These are phyloP conservation scores for Rhadinocentrus ornatus DNA, from an alignment of 2,797 vertebrate genomes.

Conservation along the genomic window DNA sequence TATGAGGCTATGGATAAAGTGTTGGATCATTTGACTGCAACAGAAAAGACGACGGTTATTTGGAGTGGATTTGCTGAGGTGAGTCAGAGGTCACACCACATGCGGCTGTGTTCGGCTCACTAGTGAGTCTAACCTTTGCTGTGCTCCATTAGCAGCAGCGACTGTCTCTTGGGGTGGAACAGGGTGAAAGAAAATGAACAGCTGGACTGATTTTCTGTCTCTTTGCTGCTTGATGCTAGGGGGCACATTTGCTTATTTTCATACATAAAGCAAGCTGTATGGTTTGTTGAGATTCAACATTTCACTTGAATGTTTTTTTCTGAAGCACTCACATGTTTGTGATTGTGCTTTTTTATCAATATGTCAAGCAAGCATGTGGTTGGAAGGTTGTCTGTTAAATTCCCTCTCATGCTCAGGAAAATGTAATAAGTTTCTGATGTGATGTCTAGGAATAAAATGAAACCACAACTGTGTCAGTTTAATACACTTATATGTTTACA, in stretches of 20 bases:
- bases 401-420: slow-evolving; percentile 14
- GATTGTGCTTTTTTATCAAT: slow-evolving; percentile 15
- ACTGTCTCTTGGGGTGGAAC: slow-evolving; percentile 42
- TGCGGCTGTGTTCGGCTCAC: slow-evolving; percentile 46
- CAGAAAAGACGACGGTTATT: slow-evolving; percentile 48
- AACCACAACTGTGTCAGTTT: too few species aligned
- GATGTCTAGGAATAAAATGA: too few species aligned
- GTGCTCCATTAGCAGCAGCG: slow-evolving; percentile 61
- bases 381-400: slow-evolving; percentile 44
- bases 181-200: slow-evolving; percentile 57
- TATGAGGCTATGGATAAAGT: slow-evolving; percentile 32
- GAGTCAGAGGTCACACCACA: slow-evolving; percentile 64
- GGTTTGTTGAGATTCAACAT: slow-evolving; percentile 40
- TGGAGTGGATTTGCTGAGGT: slow-evolving; percentile 64
- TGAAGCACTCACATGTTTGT: background rate
- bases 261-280: slow-evolving; percentile 27
- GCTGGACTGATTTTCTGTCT: slow-evolving; percentile 54
- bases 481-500: too few species aligned
- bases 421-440: background rate
- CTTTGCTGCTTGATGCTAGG: slow-evolving; percentile 38
- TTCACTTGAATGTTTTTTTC: slow-evolving; percentile 15
- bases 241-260: slow-evolving; percentile 47
- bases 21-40: slow-evolving; percentile 54
- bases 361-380: slow-evolving; percentile 10
- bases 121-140: slow-evolving; percentile 71